A percentile compares a stretch with the other conserved stretches of the same genome.
These are phyloP conservation scores for Thaleichthys pacificus DNA, from an alignment of 2,797 vertebrate genomes.

Conservation along the genomic window DNA sequence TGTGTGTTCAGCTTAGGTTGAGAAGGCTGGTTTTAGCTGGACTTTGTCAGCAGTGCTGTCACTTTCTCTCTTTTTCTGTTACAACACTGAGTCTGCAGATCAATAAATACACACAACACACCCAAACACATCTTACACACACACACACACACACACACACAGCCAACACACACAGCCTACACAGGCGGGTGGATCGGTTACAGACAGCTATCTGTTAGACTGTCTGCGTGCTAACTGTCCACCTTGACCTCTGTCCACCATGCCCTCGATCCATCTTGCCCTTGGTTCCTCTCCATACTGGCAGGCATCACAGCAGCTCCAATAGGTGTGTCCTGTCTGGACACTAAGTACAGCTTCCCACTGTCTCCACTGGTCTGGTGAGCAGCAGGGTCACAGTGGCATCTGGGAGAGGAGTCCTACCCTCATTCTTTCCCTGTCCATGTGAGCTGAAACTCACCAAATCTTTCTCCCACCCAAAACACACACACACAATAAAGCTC, in stretches of 20 bases:
- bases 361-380: conserved; percentile 50
- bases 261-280: too few relatives aligned
- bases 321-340: too few relatives aligned
- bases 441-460: conserved; percentile 44
- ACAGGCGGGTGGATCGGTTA: conserved; percentile 48
- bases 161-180: conserved; percentile 16
- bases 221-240: conserved; percentile 47
- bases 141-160: conserved; percentile 1
- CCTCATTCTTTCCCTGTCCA: conserved; percentile 66
- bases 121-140: conserved; percentile 6
- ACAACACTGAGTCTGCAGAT: conserved; percentile 40
- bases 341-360: conserved; percentile 32
- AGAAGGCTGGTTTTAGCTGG: conserved; percentile 3
- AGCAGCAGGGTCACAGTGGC: conserved; percentile 56
- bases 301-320: too few relatives aligned
- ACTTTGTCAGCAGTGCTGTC: conserved; percentile 9
- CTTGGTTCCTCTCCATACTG: too few relatives aligned
- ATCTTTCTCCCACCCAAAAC: neutral
- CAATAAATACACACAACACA: conserved; percentile 22
- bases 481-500: conserved; percentile 1
- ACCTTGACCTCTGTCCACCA: too few relatives aligned
- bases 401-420: conserved; percentile 60
- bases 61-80: conserved; percentile 18
- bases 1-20: neutral
- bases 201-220: conserved; percentile 37